These are phyloP conservation scores for Ellobius talpinus DNA, from an alignment of 2,113 vertebrate genomes.

Conservation along the genomic window DNA sequence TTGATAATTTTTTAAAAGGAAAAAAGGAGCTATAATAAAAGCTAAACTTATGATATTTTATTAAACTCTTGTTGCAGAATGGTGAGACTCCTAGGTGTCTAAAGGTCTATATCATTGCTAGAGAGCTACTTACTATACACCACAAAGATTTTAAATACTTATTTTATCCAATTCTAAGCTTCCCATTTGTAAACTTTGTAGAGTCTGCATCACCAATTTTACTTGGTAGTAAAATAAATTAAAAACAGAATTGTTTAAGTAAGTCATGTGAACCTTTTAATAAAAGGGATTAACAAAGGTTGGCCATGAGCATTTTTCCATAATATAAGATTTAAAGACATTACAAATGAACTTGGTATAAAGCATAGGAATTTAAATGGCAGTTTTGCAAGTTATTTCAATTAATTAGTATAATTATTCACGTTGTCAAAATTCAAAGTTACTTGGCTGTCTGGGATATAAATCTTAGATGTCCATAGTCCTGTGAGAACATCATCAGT, in stretches of 20 bases:
- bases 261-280: background rate
- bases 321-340: background rate
- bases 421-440: background rate
- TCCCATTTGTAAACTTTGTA: background rate
- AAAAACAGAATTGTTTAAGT: background rate
- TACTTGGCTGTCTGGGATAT: background rate
- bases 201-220: background rate
- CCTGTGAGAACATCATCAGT: background rate
- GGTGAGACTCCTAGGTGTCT: background rate
- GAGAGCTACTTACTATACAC: background rate
- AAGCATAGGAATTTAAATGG: background rate
- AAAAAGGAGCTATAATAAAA: background rate
- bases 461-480: background rate
- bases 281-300: background rate
- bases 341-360: background rate
- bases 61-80: background rate
- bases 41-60: background rate
- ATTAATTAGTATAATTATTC: background rate
- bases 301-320: background rate
- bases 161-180: background rate
- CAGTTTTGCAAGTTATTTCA: background rate
- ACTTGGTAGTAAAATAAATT: background rate
- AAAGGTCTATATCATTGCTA: background rate
- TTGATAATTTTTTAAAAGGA: background rate
- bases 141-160: background rate